Evolutionary conservation across 1,140 invertebrate species (phyloP), one percentile per base, ranked within the genome.

Genomic region (Heliconius congener): DNA sequence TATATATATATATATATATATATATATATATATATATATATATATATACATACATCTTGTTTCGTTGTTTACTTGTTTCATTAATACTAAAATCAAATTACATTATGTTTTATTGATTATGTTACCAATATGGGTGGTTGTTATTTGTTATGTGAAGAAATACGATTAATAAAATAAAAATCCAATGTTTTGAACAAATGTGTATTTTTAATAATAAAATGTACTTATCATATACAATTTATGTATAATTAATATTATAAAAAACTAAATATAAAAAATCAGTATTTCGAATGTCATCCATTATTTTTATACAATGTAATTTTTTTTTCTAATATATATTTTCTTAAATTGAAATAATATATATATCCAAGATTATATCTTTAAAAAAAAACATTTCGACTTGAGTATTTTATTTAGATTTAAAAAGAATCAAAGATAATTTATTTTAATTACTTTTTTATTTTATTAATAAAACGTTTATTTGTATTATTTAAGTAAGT

Each of bases 351-450:
- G 42, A 46, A 46, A 4, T 16, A 16, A 16, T 4, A 46, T 46
- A 46, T 46, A 13, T 19, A 19, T 52, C 42, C 13, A 46, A 6
- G 3, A 18, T 50, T 50, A 4, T 1, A 27, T 66, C 3, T 66
- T 66, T 30, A 66, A 66, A 66, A 66, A 66, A 66, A 30, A 30
- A 66, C 27, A 23, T 60, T 23, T 60, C n/a, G 55, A 66, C 13
- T n/a, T 66, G 23, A 66, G 2, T 66, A 30, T 66, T 30, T 66
- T 66, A 66, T 66, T 27, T 27, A 66, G 60, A 60, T 60, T 66
- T 66, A 66, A 66, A 30, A 30, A 8, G 23, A 66, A 66, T 66
- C 60, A 66, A 66, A 66, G 60, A 66, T 66, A 66, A 66, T 66
- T 66, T 66, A 66, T 66, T 66, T 66, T 30, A 66, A 27, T 66